Conservation (phyloP, 2,797 vertebrate genomes). For the Anguilla obscura region DNA sequence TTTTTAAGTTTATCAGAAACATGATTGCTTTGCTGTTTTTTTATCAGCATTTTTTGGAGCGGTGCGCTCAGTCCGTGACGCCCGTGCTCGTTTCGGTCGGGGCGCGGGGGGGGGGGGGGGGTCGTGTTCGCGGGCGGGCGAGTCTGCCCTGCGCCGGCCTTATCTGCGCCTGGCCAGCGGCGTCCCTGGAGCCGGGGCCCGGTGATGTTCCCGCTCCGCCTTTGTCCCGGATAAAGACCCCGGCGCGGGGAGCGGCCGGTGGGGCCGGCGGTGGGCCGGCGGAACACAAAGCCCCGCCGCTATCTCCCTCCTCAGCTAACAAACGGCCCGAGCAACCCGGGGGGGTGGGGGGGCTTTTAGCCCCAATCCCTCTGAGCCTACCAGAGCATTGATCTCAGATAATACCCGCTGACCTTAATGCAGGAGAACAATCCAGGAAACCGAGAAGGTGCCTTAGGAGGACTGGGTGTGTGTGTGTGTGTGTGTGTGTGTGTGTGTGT, state of each 20-base stretch:
- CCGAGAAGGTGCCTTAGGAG: background rate
- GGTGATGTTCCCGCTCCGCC: background rate
- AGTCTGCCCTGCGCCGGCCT: background rate
- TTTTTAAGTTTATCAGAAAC: background rate
- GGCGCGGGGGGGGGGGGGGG: background rate
- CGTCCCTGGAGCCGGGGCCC: background rate
- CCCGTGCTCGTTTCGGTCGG: background rate
- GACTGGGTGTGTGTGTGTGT: background rate
- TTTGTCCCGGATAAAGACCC: background rate
- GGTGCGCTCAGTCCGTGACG: background rate
- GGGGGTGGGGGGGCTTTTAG: background rate
- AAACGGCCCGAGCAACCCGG: background rate
- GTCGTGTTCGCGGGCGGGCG: background rate
- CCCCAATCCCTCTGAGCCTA: background rate
- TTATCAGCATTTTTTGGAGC: background rate
- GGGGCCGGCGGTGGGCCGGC: background rate
- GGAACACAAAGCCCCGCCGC: background rate
- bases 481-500: background rate
- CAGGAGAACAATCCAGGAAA: background rate
- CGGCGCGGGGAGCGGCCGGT: background rate
- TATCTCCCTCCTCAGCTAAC: constrained; percentile 13
- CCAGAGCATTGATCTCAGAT: background rate
- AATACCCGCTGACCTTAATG: constrained; percentile 10
- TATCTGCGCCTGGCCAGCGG: background rate
- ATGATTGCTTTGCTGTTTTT: background rate